Evolutionary conservation across 2,797 vertebrate genomes (phyloP), one percentile per base, ranked within the genome.

Genomic region (Semotilus atromaculatus): DNA sequence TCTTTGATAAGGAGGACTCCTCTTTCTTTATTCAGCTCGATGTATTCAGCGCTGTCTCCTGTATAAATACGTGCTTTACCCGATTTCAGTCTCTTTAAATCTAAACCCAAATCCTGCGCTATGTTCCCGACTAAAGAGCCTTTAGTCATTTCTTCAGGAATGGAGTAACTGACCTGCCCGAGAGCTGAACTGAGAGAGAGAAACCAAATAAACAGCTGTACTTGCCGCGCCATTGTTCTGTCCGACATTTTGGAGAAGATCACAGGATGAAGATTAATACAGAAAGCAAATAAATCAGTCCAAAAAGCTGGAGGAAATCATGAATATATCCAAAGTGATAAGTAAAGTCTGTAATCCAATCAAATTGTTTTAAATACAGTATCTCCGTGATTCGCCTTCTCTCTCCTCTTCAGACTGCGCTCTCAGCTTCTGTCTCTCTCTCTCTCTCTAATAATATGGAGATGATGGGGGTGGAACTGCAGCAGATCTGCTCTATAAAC

Each of bases 1-100:
- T 79, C 64, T 84, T 36, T 82, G 53, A 40, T 64, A n/a, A 76
- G 75, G 74, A 36, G 86, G 74, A 85, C 85, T 89, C 83, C 84
- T 77, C 74, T 60, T 38, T 77, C 74, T 77, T 72, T 72, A 72
- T 72, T 72, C 70, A 72, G 51, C 74, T 76, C 74, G 74, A 76
- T 62, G 55, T 77, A 77, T 77, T 77, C 75, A 16, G 55, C 75
- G 36, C 36, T 77, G 55, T 77, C 75, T 62, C 75, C 75, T 18
- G 75, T 77, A 43, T 77, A 62, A 62, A 77, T 77, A 13, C 75
- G 75, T n/a, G 75, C 75, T 62, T 77, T 77, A 9, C 75, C 75
- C 7, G 75, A 77, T 38, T 19, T 77, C 55, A 77, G 55, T 18
- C 75, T 77, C 55, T 77, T 77, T 58, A 77, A 16, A 62, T 77